Conservation (phyloP, 2,113 vertebrate genomes). For the Alethe castanea region DNA sequence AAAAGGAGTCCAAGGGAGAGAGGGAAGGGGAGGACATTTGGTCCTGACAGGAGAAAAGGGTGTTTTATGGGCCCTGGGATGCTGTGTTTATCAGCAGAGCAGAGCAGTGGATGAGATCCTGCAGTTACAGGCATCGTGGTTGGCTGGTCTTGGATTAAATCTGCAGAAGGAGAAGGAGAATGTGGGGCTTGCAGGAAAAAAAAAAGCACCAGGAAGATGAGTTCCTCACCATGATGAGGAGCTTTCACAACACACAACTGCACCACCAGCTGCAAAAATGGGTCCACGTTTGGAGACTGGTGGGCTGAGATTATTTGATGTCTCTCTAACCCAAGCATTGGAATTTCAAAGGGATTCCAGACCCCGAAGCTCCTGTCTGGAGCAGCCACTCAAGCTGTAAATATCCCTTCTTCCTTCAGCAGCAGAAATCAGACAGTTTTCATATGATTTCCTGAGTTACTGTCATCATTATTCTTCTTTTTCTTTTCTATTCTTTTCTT, state of each 20-base stretch:
- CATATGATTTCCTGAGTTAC: neutral
- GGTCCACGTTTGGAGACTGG: rapidly evolving
- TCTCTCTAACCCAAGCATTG: neutral
- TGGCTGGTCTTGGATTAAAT: neutral
- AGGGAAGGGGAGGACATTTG: neutral
- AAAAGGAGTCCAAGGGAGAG: neutral
- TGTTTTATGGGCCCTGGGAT: neutral
- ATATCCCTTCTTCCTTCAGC: neutral
- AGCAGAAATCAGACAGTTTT: neutral
- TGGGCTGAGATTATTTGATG: neutral
- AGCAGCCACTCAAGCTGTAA: neutral
- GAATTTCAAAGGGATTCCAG: neutral
- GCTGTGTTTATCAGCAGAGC: neutral
- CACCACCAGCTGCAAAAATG: neutral
- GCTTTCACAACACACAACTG: neutral
- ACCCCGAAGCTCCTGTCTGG: rapidly evolving
- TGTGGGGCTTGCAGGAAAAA: too few species aligned
- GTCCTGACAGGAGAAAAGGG: neutral
- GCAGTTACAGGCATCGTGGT: rapidly evolving
- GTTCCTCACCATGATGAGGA: neutral
- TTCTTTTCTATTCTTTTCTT: neutral
- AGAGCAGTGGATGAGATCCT: neutral
- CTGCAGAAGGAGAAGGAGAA: rapidly evolving
- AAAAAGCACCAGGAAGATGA: neutral
- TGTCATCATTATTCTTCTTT: neutral